Base-by-base conservation (phyloP, 1,140 invertebrate species). In the Dermatophagoides farinae region DNA sequence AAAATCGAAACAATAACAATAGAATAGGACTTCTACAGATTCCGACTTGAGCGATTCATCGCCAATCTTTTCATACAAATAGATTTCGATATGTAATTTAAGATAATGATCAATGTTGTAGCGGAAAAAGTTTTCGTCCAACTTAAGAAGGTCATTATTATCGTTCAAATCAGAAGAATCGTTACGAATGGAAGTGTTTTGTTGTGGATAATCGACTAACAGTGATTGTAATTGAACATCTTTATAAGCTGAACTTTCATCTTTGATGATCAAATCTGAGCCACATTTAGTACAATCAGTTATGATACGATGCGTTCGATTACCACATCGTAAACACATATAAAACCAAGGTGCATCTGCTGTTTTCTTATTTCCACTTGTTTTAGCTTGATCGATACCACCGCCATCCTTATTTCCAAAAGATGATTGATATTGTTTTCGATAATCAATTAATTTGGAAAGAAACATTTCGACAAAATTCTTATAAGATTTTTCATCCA, bases 31-130 rank as follows among this genome's bases (percentile, higher is more conserved):
- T 52, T 60, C 58, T 43, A 60, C 16, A 41, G 44, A 46, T 47
- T 58, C 57, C 23, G n/a, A 20, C 5, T 40, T 55, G 2, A 55
- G 23, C 31, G 14, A n/a, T 37, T 53, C 51, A 16, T n/a, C 40
- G 1, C n/a, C 43, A 37, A 31, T n/a, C 9, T 31, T 8, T 18
- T 31, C n/a, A 37, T 47, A 49, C 1, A 60, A 6, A 22, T 50
- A 37, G 16, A 60, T 31, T 23, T 60, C 58, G 37, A 60, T 60
- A 23, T 50, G 20, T 20, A 60, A 49, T 44, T 60, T 60, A 8
- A 60, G 39, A 23, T 47, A 47, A 40, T 60, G 58, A 18, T 60
- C 58, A 60, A 60, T 47, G 25, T 47, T 52, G 8, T 43, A n/a
- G 14, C 18, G 9, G 6, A 60, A 60, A 18, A n/a, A 60, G 16